A percentile compares a stretch with the other conserved stretches of the same genome.
These are phyloP conservation scores for Cheilosia vulpina DNA, from an alignment of 2,888 invertebrate species.

Conservation along the genomic window DNA sequence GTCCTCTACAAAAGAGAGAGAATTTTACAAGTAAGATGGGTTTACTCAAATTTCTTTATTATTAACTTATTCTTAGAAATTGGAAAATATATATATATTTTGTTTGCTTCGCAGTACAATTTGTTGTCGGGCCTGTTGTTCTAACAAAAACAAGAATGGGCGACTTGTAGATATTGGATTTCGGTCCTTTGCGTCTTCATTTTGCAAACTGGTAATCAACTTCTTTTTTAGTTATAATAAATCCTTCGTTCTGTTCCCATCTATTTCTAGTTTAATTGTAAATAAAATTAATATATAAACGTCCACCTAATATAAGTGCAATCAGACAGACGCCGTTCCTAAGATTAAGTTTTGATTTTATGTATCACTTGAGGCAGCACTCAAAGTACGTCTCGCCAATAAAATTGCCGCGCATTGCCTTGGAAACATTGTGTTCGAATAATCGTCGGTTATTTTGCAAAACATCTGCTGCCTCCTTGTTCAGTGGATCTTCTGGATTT, in stretches of 20 bases:
- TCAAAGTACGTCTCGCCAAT: constrained; percentile 97
- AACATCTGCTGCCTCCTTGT: constrained; percentile 99
- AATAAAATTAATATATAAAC: constrained; percentile 83
- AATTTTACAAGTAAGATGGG: constrained; percentile 44
- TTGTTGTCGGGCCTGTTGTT: constrained; percentile 40
- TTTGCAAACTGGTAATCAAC: constrained; percentile 38
- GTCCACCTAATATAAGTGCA: constrained; percentile 81
- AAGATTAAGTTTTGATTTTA: constrained; percentile 83
- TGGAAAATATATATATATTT: constrained; percentile 72
- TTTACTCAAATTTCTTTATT: constrained; percentile 58
- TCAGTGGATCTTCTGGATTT: constrained; percentile 98
- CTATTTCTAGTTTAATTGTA: constrained; percentile 77
- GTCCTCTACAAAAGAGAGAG: constrained; percentile 24
- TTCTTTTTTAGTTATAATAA: constrained; percentile 43
- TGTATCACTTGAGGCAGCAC: constrained; percentile 95
- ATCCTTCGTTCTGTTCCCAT: constrained; percentile 48
- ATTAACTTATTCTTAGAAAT: constrained; percentile 65
- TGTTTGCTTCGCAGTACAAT: constrained; percentile 62
- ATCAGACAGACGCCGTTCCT: constrained; percentile 82
- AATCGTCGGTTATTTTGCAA: constrained; percentile 96
- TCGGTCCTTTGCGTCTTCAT: constrained; percentile 21
- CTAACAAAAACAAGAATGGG: constrained; percentile 50
- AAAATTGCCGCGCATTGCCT: constrained; percentile 98
- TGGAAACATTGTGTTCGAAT: constrained; percentile 97
- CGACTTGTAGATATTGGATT: constrained; percentile 48